Conservation (phyloP, 2,797 vertebrate species). For the Lacerta viridis region DNA sequence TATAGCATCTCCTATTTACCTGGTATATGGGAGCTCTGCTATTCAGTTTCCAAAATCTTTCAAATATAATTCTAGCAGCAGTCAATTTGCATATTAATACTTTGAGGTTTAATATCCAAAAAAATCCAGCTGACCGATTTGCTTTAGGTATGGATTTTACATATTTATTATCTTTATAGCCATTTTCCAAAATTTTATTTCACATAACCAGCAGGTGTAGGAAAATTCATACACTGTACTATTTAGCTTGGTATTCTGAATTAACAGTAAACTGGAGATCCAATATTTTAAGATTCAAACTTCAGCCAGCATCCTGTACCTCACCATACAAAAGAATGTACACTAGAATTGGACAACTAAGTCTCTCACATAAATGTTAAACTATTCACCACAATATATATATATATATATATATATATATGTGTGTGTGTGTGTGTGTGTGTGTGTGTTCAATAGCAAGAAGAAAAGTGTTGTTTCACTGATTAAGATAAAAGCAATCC, state of each 20-base stretch:
- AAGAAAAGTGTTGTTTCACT: background rate
- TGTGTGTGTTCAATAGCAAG: background rate
- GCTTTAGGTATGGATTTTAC: too few relatives aligned
- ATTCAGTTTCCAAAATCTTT: too few relatives aligned
- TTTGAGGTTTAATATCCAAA: too few relatives aligned
- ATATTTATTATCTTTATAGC: too few relatives aligned
- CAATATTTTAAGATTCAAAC: background rate
- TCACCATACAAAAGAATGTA: background rate
- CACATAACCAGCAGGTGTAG: background rate
- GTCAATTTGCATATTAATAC: too few relatives aligned
- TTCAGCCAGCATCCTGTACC: background rate
- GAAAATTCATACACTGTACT: background rate
- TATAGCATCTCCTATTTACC: too few relatives aligned
- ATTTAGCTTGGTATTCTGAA: background rate
- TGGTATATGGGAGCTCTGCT: too few relatives aligned
- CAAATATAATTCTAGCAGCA: too few relatives aligned
- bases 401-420: too few relatives aligned
- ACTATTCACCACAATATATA: background rate
- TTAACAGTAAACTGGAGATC: background rate
- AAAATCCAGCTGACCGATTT: too few relatives aligned
- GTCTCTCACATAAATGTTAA: background rate
- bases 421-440: background rate
- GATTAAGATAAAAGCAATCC: background rate
- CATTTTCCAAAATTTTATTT: too few relatives aligned
- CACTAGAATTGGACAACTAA: background rate